phyloP scores from a whole-genome alignment of 2,888 invertebrate genomes.

The Lottia scabra region DNA sequence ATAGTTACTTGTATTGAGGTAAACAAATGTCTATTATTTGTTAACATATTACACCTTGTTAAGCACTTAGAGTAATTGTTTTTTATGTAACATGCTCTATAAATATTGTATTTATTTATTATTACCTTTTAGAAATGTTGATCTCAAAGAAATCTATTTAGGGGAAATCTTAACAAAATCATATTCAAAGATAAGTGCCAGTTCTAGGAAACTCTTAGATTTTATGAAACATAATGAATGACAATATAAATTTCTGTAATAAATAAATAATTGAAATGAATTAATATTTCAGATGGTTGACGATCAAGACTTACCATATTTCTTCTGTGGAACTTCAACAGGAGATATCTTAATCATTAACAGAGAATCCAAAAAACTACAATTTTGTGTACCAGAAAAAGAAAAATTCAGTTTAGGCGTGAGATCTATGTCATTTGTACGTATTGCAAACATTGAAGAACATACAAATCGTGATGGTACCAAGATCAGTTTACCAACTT shows the following conservation, averaged over 20 bases:
- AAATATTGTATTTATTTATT: no score
- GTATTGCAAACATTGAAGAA: conserved; percentile 16
- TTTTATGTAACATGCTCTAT: neutral
- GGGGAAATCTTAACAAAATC: no score
- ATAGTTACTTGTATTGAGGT: conserved; percentile 80
- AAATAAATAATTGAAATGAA: neutral
- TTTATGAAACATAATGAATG: no score
- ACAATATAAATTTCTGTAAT: no score
- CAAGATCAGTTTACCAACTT: conserved; percentile 33
- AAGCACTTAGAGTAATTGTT: no score
- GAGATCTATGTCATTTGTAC: conserved; percentile 64
- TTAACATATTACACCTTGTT: neutral
- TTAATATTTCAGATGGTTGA: conserved; percentile 60
- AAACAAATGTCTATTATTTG: no score
- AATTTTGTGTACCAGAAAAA: conserved; percentile 61
- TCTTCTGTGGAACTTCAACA: conserved; percentile 87
- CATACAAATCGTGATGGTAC: conserved; percentile 15
- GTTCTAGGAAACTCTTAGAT: no score
- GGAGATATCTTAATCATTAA: conserved; percentile 77
- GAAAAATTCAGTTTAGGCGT: conserved; percentile 65
- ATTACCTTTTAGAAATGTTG: no score
- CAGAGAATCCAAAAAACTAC: conserved; percentile 59
- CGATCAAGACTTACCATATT: conserved; percentile 79
- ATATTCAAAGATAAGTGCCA: no score
- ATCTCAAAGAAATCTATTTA: no score